Conservation (phyloP, 2,888 invertebrate genomes). For the Apodemia hepburni region DNA sequence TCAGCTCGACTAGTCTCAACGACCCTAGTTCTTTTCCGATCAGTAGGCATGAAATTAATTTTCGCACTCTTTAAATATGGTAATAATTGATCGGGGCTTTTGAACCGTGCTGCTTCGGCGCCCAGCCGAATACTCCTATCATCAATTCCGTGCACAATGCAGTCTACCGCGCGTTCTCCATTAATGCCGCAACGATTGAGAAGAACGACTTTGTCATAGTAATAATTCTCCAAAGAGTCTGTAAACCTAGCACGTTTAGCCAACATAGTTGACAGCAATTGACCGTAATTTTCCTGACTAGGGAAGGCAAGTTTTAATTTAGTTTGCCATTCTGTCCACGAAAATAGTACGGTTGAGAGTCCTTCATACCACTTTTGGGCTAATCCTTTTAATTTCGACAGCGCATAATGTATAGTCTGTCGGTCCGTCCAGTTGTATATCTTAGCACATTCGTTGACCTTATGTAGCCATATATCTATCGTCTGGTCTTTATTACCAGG, state of each 20-base stretch:
- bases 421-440: constrained; percentile 32
- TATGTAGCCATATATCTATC: constrained; percentile 29
- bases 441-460: constrained; percentile 32
- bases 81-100: constrained; percentile 21
- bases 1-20: neutral
- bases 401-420: constrained; percentile 33
- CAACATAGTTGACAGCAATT: constrained; percentile 33
- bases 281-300: constrained; percentile 28
- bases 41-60: neutral
- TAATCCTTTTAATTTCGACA: constrained; percentile 31
- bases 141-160: constrained; percentile 21
- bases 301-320: constrained; percentile 32
- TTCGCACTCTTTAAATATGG: constrained; percentile 22
- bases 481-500: constrained; percentile 29
- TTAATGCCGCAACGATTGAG: constrained; percentile 24
- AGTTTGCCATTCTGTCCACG: constrained; percentile 33
- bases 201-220: constrained; percentile 31
- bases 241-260: constrained; percentile 21
- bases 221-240: constrained; percentile 32
- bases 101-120: constrained; percentile 22
- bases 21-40: neutral
- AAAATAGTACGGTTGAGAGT: constrained; percentile 26
- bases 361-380: constrained; percentile 33
- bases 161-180: constrained; percentile 20
- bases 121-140: constrained; percentile 20